Evolutionary conservation across 2,888 invertebrate genomes (phyloP).

Genomic region (Electrophaes corylata): DNA sequence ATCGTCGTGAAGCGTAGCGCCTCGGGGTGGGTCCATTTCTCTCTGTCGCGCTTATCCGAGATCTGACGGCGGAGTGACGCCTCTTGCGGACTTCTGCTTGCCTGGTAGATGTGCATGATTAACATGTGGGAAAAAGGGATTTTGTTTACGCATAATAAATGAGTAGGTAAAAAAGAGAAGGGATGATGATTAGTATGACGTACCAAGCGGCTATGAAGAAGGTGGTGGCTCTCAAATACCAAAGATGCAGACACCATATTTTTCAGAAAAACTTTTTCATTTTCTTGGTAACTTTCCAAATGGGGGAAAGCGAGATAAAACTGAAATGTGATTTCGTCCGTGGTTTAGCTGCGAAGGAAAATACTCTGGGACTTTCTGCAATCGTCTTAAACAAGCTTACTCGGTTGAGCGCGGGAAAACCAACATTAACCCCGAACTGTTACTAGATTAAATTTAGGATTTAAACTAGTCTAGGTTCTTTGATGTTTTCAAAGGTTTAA

Average conservation of each 20-base stretch:
- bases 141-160: neutral
- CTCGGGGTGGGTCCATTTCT: slow-evolving; percentile 72
- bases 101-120: slow-evolving; percentile 55
- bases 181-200: no score
- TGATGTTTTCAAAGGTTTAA: neutral
- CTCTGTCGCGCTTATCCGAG: slow-evolving; percentile 78
- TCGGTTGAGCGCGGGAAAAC: slow-evolving; percentile 11
- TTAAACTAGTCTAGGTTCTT: neutral
- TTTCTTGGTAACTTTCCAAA: slow-evolving; percentile 30
- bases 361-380: slow-evolving; percentile 11
- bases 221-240: neutral
- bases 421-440: slow-evolving; percentile 15
- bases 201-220: neutral
- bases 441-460: slow-evolving; percentile 18
- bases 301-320: slow-evolving; percentile 22
- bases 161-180: no score
- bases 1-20: slow-evolving; percentile 52
- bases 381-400: slow-evolving; percentile 12
- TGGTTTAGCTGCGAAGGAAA: slow-evolving; percentile 11
- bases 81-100: slow-evolving; percentile 64
- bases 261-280: slow-evolving; percentile 20
- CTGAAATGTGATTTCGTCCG: slow-evolving; percentile 19
- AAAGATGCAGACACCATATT: neutral
- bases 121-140: slow-evolving; percentile 28
- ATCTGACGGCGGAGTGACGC: slow-evolving; percentile 77